A percentile compares a stretch with the other conserved stretches of the same genome.
Conservation (phyloP, 2,113 vertebrate species). For the Carassius gibelio region DNA sequence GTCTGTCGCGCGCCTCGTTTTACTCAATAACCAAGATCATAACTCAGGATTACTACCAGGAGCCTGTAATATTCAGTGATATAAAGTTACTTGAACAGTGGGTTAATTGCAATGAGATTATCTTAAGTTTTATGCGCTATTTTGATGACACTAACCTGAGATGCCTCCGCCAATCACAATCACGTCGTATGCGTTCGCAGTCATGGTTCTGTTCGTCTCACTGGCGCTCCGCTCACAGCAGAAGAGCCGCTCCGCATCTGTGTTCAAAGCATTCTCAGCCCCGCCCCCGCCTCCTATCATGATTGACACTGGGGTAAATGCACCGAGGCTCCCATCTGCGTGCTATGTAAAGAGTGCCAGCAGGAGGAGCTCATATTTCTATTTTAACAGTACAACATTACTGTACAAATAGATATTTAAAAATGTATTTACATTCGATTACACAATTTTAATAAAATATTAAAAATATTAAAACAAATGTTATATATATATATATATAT, state of each 20-base stretch:
- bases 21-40: not conserved
- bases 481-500: not conserved
- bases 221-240: conserved; percentile 46
- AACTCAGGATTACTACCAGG: not conserved
- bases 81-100: conserved; percentile 10
- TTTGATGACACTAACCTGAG: conserved; percentile 82
- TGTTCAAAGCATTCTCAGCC: conserved; percentile 62
- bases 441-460: not conserved
- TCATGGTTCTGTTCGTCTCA: conserved; percentile 73
- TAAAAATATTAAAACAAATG: no score
- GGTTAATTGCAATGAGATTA: not conserved
- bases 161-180: conserved; percentile 90
- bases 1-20: not conserved
- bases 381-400: not conserved
- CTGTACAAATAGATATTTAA: not conserved
- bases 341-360: not conserved
- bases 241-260: conserved; percentile 62
- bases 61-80: not conserved
- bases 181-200: conserved; percentile 83
- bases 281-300: conserved; percentile 17
- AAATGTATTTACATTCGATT: not conserved
- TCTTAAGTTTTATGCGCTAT: not conserved
- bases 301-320: not conserved
- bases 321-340: not conserved
- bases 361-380: no score